Percentiles rank a stretch among this genome's conserved stretches.
These are phyloP conservation scores for Caenorhabditis angaria DNA, from an alignment of 2,888 invertebrate species.

Conservation along the genomic window DNA sequence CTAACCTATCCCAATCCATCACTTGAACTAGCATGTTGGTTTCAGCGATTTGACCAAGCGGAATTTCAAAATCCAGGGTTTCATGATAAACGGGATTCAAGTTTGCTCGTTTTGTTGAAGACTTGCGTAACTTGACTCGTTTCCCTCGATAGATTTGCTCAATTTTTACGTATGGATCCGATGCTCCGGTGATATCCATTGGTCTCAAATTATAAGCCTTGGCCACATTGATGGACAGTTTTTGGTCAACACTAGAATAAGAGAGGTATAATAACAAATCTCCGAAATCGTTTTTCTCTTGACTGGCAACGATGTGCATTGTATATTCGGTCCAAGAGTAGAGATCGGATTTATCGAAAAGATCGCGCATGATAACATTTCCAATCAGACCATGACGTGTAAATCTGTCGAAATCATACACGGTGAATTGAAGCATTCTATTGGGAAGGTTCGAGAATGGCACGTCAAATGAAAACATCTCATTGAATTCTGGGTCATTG, in stretches of 20 bases:
- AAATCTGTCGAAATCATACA: conserved; percentile 88
- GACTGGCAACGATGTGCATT: conserved; percentile 84
- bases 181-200: conserved; percentile 92
- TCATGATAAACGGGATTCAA: conserved; percentile 81
- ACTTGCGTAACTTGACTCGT: conserved; percentile 90
- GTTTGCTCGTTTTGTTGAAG: conserved; percentile 80
- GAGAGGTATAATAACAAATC: conserved; percentile 91
- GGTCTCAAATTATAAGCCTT: conserved; percentile 90
- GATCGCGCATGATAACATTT: conserved; percentile 83
- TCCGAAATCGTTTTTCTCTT: conserved; percentile 87
- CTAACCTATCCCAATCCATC: conserved; percentile 87
- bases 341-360: conserved; percentile 82
- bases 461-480: conserved; percentile 84
- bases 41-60: conserved; percentile 82
- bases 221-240: conserved; percentile 88
- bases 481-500: conserved; percentile 67
- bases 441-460: conserved; percentile 82
- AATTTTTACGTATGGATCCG: conserved; percentile 95
- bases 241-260: conserved; percentile 88
- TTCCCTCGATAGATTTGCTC: conserved; percentile 87
- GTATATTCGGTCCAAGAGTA: conserved; percentile 85
- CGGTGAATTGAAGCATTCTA: conserved; percentile 84
- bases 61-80: conserved; percentile 89
- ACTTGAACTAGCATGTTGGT: conserved; percentile 85
- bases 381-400: conserved; percentile 86